These are phyloP conservation scores for Timandra comae DNA, from an alignment of 2,888 invertebrate genomes.

Conservation along the genomic window DNA sequence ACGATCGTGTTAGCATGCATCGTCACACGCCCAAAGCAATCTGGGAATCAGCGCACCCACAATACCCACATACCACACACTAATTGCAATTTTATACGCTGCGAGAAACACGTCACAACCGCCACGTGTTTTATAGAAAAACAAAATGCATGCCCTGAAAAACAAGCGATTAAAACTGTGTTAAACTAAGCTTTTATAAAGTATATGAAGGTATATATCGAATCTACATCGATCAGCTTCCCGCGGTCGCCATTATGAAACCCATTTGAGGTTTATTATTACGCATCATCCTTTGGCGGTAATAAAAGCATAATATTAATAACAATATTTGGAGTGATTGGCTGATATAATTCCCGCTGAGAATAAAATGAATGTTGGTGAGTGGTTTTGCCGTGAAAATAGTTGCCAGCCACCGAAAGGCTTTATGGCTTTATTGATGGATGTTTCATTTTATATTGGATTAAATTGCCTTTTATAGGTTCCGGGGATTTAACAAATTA, in stretches of 20 bases:
- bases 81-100: too few relatives aligned
- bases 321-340: constrained; percentile 22
- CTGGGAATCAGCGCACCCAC: too few relatives aligned
- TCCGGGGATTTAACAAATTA: background rate
- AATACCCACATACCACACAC: too few relatives aligned
- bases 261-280: background rate
- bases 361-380: constrained; percentile 13
- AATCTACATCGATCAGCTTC: background rate
- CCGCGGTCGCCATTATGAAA: background rate
- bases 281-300: constrained; percentile 2
- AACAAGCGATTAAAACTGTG: too few relatives aligned
- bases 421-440: constrained; percentile 7
- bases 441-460: constrained; percentile 11
- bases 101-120: too few relatives aligned
- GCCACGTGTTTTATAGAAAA: too few relatives aligned
- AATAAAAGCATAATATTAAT: constrained; percentile 22
- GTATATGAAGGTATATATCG: too few relatives aligned
- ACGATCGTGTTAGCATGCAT: too few relatives aligned
- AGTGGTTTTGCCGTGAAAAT: constrained; percentile 13
- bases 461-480: constrained; percentile 1
- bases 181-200: too few relatives aligned
- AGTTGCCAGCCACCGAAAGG: constrained; percentile 6
- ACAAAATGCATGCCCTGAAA: too few relatives aligned
- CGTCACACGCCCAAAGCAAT: too few relatives aligned
- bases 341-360: constrained; percentile 18